These are phyloP conservation scores for Prietella phreatophila DNA, from an alignment of 2,113 vertebrate genomes.

Conservation along the genomic window DNA sequence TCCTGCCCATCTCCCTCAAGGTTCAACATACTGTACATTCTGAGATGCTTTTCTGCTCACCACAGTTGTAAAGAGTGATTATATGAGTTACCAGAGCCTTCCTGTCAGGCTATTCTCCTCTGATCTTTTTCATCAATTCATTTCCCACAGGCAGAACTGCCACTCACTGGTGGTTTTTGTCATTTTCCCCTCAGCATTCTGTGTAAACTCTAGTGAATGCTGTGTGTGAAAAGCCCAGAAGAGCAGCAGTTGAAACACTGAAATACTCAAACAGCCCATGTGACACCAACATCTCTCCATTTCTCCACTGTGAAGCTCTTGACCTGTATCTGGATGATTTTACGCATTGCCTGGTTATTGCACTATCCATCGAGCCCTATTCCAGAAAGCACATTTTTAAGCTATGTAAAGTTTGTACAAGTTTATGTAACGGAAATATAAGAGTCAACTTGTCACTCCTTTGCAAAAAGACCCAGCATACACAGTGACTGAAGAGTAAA, in stretches of 20 bases:
- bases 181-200: background rate
- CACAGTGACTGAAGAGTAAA: too few relatives aligned
- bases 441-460: background rate
- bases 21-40: background rate
- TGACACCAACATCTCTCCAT: too few relatives aligned
- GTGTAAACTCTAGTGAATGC: background rate
- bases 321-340: background rate
- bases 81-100: background rate
- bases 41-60: background rate
- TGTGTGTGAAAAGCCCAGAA: background rate
- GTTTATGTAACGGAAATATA: background rate
- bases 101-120: background rate
- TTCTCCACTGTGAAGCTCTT: background rate
- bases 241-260: background rate
- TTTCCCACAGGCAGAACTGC: background rate
- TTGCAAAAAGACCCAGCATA: background rate
- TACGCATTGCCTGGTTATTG: background rate
- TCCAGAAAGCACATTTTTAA: background rate
- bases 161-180: background rate
- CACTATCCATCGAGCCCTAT: background rate
- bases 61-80: background rate
- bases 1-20: background rate
- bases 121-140: background rate
- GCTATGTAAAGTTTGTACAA: too few relatives aligned
- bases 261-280: background rate